Evolutionary conservation across 2,113 vertebrate species (phyloP), one percentile per base, ranked within the genome.

Genomic region (Talpa occidentalis): DNA sequence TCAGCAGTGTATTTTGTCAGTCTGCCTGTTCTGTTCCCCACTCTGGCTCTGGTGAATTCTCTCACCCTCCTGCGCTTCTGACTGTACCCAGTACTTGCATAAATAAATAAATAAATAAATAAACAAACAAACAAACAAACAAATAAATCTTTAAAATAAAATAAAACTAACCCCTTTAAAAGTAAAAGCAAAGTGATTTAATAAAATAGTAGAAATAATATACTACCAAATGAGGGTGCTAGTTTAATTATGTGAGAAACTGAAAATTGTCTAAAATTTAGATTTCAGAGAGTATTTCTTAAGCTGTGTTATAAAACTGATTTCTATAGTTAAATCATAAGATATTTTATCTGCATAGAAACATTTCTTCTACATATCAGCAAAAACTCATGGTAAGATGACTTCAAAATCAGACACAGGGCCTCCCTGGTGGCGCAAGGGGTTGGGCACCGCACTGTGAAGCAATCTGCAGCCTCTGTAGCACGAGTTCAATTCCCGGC

Each of bases 251-350:
- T 69, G 47, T 81, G 12, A 81, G 47, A 80, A 83, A 35, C 12
- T 88, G 26, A 91, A 85, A 59, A 54, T 49, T 67, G 0, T 47
- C 74, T 76, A 59, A 90, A 70, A 90, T 56, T 21, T 84, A 14
- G 26, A 94, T 64, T 66, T 12, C 70, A 79, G 3, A 60, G 10
- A 66, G 1, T 60, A 88, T 85, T 76, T 79, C 62, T 90, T 30
- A 94, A 93, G 24, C 30, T 80, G 35, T 78, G 16, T 47, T 80
- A 73, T 56, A 74, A 84, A 87, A 47, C 42, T 69, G 24, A 90
- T 79, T 88, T 83, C 66, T 64, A 44, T 64, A 59, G 52, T n/a
- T 88, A 76, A 89, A 89, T 24, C 15, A 21, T 1, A 85, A 17
- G 12, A 49, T 8, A 49, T 49, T 49, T 49, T 11, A 49, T 49